Conservation (phyloP, 2,797 vertebrate species). For the Manis javanica region DNA sequence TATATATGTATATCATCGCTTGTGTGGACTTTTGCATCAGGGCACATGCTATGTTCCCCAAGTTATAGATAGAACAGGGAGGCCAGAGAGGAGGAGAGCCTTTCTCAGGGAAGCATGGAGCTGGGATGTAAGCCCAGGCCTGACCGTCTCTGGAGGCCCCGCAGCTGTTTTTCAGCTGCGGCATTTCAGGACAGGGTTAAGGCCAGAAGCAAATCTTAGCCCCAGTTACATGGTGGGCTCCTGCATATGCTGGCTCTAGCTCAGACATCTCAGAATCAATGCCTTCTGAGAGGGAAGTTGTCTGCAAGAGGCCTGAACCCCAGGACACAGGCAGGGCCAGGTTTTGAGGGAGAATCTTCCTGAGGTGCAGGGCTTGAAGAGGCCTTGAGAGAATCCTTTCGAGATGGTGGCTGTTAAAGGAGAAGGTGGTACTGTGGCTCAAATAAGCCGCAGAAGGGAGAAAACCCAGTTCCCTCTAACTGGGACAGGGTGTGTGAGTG, state of each 20-base stretch:
- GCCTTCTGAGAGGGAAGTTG: too few relatives aligned
- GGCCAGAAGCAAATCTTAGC: rapidly evolving
- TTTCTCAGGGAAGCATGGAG: rapidly evolving
- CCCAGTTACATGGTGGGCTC: rapidly evolving
- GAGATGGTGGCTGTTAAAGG: rapidly evolving
- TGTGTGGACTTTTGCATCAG: neutral
- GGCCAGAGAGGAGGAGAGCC: neutral
- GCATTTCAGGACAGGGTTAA: neutral
- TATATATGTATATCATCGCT: neutral
- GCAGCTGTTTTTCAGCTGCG: neutral
- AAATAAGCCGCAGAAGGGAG: neutral
- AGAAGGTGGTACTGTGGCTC: neutral
- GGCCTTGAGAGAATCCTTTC: neutral
- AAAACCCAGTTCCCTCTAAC: neutral
- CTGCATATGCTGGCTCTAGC: rapidly evolving
- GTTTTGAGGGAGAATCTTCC: neutral
- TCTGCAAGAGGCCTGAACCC: neutral
- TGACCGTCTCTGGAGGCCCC: neutral
- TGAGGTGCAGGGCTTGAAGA: neutral
- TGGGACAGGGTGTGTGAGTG: neutral
- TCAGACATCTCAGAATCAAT: rapidly evolving
- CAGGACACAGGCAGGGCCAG: rapidly evolving
- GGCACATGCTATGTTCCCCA: neutral
- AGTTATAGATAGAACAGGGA: neutral
- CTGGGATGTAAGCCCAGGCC: neutral